Conservation (phyloP, 2,113 vertebrate genomes). For the Varanus salvator region DNA sequence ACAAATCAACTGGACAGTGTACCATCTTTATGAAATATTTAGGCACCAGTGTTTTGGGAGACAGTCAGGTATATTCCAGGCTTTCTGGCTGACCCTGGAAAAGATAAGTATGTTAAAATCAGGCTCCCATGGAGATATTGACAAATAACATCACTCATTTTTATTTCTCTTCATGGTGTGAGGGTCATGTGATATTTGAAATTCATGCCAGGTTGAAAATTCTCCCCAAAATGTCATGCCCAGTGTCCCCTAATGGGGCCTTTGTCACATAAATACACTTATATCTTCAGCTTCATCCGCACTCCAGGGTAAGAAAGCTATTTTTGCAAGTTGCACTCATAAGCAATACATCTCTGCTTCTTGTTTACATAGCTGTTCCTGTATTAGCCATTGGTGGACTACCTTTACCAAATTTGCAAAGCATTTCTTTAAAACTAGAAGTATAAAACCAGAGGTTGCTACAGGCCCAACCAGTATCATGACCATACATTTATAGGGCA, state of each 20-base stretch:
- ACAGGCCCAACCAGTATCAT: neutral
- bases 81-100: neutral
- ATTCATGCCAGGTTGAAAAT: neutral
- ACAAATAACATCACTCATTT: neutral
- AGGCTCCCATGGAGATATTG: too few species aligned
- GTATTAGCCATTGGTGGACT: neutral
- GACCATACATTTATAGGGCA: neutral
- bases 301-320: neutral
- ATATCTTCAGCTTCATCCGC: too few species aligned
- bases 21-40: neutral
- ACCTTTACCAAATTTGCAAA: neutral
- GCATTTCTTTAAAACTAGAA: neutral
- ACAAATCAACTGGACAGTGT: neutral
- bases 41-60: neutral
- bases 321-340: neutral
- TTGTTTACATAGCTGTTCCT: neutral
- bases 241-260: neutral
- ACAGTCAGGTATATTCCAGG: neutral
- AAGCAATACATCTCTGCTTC: constrained; percentile 11
- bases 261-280: neutral
- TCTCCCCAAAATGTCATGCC: neutral
- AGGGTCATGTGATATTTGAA: neutral
- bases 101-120: neutral
- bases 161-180: neutral
- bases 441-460: neutral